Percentiles rank a stretch among this genome's conserved stretches.
Conservation (phyloP, 2,888 invertebrate species). For the Linnaemya tessellans region DNA sequence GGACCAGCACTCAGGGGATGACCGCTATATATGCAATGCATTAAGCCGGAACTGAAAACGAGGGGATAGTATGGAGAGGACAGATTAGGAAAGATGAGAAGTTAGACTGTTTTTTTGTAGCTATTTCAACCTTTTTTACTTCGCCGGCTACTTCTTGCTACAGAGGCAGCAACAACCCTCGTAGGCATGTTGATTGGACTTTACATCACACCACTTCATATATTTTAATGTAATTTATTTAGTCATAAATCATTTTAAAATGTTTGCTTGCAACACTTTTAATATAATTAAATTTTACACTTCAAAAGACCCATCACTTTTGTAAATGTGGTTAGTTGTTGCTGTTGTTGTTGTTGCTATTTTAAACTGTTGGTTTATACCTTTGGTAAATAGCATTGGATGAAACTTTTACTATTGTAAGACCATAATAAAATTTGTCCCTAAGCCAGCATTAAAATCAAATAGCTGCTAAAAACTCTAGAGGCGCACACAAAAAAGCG, state of each 20-base stretch:
- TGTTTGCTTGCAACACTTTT: slow-evolving; percentile 46
- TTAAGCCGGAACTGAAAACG: too few relatives aligned
- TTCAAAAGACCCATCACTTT: slow-evolving; percentile 53
- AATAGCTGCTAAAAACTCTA: slow-evolving; percentile 66
- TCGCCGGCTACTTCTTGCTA: too few relatives aligned
- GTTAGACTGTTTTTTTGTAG: too few relatives aligned
- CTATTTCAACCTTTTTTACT: too few relatives aligned
- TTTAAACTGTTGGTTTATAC: slow-evolving; percentile 27
- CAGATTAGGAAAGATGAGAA: too few relatives aligned
- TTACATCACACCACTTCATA: slow-evolving; percentile 1
- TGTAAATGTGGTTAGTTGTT: slow-evolving; percentile 25
- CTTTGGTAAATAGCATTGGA: slow-evolving; percentile 31
- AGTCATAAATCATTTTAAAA: slow-evolving; percentile 63
- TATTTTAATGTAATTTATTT: slow-evolving; percentile 35
- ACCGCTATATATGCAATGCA: too few relatives aligned
- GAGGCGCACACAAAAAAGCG: slow-evolving; percentile 51
- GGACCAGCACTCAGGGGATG: too few relatives aligned
- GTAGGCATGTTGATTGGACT: neutral
- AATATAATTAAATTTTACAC: slow-evolving; percentile 70
- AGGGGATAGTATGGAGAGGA: too few relatives aligned
- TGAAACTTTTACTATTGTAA: slow-evolving; percentile 42
- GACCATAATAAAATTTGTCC: slow-evolving; percentile 65
- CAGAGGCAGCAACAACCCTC: neutral
- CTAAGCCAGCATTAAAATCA: slow-evolving; percentile 69
- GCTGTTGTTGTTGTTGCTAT: neutral